Evolutionary conservation across 1,140 invertebrate species (phyloP), one percentile per base, ranked within the genome.

Genomic region (Vollenhovia emeryi): DNA sequence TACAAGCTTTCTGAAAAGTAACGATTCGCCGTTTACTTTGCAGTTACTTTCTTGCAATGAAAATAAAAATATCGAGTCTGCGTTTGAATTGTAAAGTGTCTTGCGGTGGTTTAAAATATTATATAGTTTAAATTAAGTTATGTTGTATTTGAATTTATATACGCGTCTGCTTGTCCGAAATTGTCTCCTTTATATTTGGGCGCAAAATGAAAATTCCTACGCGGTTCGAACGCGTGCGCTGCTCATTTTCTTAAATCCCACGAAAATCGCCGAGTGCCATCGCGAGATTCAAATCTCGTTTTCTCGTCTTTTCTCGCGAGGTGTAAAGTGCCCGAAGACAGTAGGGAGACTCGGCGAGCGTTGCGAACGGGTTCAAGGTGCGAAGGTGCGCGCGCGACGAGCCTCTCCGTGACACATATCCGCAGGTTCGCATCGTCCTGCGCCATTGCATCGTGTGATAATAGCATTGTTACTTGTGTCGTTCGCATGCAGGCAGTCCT

Each of bases 401-500:
- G 83, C 52, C 84, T 90, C 66, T 86, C 85, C 62, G 73, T 79
- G 79, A 52, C 57, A 68, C 52, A 79, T 68, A 59, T 89, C 55
- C 91, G 91, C 85, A 88, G 87, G 87, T 91, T 85, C 87, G 74
- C 80, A 86, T 84, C 86, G 87, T 92, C 90, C 92, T 91, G 93
- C 94, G 92, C 91, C 89, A 90, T 89, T 92, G 91, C 86, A 76
- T 80, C 36, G 80, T 92, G 88, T 89, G 93, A 94, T 94, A 94
- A 94, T 94, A 83, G 92, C 89, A 94, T 94, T 92, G 93, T 94
- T 92, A 91, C 68, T 79, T 88, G 89, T 88, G 89, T 83, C 86
- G 78, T 86, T 89, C 84, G 86, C 83, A 91, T 84, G 86, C 83
- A 90, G 89, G 85, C 85, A 73, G 88, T 89, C 85, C 90, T 92